Evolutionary conservation across 2,113 vertebrate genomes (phyloP).

Genomic region (Chunga burmeisteri): DNA sequence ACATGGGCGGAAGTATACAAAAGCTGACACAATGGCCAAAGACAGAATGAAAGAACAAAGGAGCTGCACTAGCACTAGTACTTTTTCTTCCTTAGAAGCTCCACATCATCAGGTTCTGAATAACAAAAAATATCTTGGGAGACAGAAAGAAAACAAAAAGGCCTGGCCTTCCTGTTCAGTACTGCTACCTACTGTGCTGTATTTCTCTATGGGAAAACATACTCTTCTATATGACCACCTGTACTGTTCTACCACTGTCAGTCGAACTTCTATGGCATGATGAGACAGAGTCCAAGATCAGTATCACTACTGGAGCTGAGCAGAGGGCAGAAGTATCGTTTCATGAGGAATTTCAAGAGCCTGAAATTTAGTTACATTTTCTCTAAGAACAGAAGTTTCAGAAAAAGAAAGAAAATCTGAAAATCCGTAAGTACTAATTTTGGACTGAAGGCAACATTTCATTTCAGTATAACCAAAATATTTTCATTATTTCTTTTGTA

Average conservation of each 20-base stretch:
- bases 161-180: neutral
- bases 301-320: neutral
- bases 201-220: neutral
- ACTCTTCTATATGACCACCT: neutral
- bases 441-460: neutral
- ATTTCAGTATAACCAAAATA: neutral
- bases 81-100: neutral
- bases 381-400: neutral
- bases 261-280: neutral
- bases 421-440: neutral
- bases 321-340: neutral
- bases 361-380: neutral
- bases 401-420: neutral
- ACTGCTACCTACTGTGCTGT: neutral
- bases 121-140: neutral
- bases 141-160: neutral
- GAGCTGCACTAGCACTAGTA: neutral
- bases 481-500: neutral
- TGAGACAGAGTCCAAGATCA: neutral
- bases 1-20: neutral
- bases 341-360: neutral
- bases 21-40: neutral
- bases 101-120: neutral
- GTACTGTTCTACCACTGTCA: neutral
- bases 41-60: neutral